Evolutionary conservation across 1,140 invertebrate genomes (phyloP).

Genomic region (Drosophila lowei): DNA sequence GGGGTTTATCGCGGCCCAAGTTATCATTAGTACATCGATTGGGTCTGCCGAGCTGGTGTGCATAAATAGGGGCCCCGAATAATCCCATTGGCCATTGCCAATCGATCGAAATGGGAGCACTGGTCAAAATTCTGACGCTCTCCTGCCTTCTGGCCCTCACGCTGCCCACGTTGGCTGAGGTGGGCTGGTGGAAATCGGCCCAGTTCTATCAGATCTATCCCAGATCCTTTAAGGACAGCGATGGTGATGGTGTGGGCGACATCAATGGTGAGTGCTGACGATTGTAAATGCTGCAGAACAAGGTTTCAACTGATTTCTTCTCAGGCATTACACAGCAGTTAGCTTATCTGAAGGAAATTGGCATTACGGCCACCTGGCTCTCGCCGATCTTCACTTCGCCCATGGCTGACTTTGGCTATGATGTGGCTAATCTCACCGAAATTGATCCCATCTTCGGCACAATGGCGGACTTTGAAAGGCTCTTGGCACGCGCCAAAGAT

Average conservation of each 20-base stretch:
- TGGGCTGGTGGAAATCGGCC: constrained; percentile 89
- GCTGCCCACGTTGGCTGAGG: constrained; percentile 58
- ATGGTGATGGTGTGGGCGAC: constrained; percentile 91
- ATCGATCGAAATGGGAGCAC: constrained; percentile 34
- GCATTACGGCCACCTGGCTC: constrained; percentile 87
- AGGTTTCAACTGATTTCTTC: constrained; percentile 57
- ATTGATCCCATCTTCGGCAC: constrained; percentile 89
- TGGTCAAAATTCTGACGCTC: constrained; percentile 54
- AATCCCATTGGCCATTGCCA: constrained; percentile 47
- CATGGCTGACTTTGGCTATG: constrained; percentile 87
- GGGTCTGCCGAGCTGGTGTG: constrained; percentile 6
- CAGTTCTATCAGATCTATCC: constrained; percentile 92
- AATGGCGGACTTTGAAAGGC: constrained; percentile 88
- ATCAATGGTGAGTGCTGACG: constrained; percentile 83
- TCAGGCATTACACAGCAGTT: constrained; percentile 86
- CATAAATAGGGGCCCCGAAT: constrained; percentile 58
- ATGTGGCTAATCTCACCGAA: constrained; percentile 86
- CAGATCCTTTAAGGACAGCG: constrained; percentile 90
- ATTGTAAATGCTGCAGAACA: rapidly evolving
- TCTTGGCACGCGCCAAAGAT: constrained; percentile 86
- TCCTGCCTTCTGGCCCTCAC: constrained; percentile 54
- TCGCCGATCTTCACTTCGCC: constrained; percentile 86
- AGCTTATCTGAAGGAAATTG: constrained; percentile 86
- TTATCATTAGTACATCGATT: too few relatives aligned
- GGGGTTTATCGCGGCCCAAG: constrained; percentile 47